These are phyloP conservation scores for Aptenodytes forsteri DNA, from an alignment of 2,113 vertebrate species.

Conservation along the genomic window DNA sequence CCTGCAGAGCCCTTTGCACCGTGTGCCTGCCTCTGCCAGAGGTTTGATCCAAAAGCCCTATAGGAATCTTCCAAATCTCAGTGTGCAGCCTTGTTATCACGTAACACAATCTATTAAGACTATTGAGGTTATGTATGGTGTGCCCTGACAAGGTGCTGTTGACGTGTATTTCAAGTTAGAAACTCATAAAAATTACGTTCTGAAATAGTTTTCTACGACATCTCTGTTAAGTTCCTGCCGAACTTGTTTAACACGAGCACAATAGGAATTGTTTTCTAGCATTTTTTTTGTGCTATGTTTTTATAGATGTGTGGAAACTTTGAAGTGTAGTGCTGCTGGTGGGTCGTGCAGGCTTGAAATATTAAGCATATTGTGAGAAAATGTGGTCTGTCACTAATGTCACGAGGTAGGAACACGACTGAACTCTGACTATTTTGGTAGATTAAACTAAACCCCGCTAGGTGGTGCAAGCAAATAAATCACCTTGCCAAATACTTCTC, in stretches of 20 bases:
- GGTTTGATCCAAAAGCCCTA: not conserved
- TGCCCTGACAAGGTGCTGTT: not conserved
- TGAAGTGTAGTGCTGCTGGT: not conserved
- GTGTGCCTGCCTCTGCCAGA: not conserved
- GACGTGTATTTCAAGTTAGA: not conserved
- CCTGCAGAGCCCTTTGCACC: not conserved
- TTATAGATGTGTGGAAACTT: not conserved
- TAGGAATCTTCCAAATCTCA: not conserved
- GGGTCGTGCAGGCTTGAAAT: not conserved
- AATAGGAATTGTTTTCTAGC: not conserved
- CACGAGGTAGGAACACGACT: not conserved
- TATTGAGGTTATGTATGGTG: not conserved
- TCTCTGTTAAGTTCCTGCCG: not conserved
- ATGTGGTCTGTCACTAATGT: not conserved
- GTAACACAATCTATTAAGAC: not conserved
- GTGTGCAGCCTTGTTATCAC: not conserved
- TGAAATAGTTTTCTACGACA: not conserved
- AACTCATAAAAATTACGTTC: not conserved
- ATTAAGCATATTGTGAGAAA: not conserved
- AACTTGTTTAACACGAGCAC: not conserved
- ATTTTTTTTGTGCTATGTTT: not conserved
- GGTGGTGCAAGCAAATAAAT: constrained; percentile 64
- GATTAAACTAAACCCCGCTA: constrained; percentile 25
- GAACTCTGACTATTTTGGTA: not conserved
- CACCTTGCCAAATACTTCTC: not conserved